These are phyloP conservation scores for Alectura lathami DNA, from an alignment of 2,113 vertebrate genomes.

Conservation along the genomic window DNA sequence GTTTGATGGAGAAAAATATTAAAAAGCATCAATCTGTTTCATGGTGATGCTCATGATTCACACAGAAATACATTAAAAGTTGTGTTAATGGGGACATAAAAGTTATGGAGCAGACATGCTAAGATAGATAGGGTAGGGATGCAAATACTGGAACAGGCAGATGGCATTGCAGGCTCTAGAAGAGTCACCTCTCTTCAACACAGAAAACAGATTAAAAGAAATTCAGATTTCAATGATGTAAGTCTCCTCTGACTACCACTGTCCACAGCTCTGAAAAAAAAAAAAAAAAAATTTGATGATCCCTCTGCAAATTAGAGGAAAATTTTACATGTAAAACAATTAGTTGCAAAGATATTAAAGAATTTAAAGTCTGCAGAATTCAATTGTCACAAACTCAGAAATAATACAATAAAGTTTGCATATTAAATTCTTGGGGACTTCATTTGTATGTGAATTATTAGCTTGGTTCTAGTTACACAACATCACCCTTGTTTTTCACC, in stretches of 20 bases:
- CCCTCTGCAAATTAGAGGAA: not conserved
- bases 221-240: not conserved
- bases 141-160: not conserved
- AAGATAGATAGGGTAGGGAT: not conserved
- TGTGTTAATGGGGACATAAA: not conserved
- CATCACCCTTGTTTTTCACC: not conserved
- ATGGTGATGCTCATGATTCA: not conserved
- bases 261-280: not conserved
- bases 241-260: not conserved
- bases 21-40: not conserved
- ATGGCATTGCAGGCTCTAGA: not conserved
- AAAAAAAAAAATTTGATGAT: not conserved
- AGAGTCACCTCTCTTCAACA: not conserved
- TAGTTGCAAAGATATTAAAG: not conserved
- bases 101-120: not conserved
- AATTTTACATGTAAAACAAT: not conserved
- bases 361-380: not conserved
- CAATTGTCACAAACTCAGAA: not conserved
- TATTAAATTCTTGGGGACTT: not conserved
- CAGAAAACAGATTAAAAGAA: not conserved
- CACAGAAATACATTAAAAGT: not conserved
- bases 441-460: not conserved
- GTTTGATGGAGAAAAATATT: not conserved
- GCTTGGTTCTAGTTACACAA: not conserved
- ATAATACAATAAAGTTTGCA: not conserved